Evolutionary conservation across 2,797 vertebrate genomes (phyloP), one percentile per base, ranked within the genome.

Genomic region (Coreius guichenoti): DNA sequence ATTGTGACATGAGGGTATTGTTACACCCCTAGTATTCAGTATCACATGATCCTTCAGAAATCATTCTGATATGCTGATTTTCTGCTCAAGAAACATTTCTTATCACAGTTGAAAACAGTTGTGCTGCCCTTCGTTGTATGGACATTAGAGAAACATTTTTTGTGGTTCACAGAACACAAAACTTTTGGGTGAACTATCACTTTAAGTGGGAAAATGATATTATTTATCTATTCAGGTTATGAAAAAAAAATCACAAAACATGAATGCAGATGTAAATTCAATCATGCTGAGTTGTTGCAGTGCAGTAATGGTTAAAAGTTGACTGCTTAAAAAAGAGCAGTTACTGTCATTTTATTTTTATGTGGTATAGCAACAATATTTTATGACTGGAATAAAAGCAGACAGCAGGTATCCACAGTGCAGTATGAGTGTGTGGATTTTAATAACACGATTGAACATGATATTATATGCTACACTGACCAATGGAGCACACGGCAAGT

Each of bases 391-490:
- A 68, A 58, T 61, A 82, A 74, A 29, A 74, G 43, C 23, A 56
- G 9, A 83, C 43, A 63, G 63, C 80, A 73, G 23, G 54, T 63
- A 70, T 73, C 36, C 76, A 70, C 31, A 31, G n/a, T 65, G 29
- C 58, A 39, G 23, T 63, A 12, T 19, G 56, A 78, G 39, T 26
- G 29, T 26, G 36, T 72, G 85, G 58, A 87, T 80, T 68, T 86
- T 70, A 83, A 80, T 85, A 83, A 51, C 33, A 83, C 45, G 36
- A 61, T 77, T 63, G 17, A 69, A 54, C 63, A 19, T 19, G 31
- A 6, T 26, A 16, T 31, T 26, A 29, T 49, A 80, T 51, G 51
- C 39, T 54, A 31, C 19, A 58, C 31, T 36, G 78, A 84, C 83
- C 81, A 80, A 65, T 67, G 13, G 31, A 47, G 14, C 54, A 16